These are phyloP conservation scores for Eilema griseolum DNA, from an alignment of 2,888 invertebrate species.

Conservation along the genomic window DNA sequence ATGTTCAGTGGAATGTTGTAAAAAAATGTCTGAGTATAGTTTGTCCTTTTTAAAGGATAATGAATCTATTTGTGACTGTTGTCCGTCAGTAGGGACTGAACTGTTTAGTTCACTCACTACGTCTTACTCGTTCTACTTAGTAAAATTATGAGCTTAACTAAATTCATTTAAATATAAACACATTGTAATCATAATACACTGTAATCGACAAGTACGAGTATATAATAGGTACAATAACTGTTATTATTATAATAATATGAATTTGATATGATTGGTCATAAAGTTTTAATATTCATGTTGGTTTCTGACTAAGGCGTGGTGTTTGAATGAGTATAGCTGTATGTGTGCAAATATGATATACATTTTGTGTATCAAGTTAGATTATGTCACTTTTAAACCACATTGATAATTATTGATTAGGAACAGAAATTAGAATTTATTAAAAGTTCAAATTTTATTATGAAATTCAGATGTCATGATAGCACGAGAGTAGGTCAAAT, in stretches of 20 bases:
- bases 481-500: too few relatives aligned
- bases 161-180: conserved; percentile 51
- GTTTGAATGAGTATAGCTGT: conserved; percentile 47
- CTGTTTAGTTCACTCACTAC: conserved; percentile 43
- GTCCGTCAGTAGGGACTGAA: conserved; percentile 54
- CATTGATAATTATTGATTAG: not conserved
- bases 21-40: conserved; percentile 44
- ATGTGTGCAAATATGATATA: conserved; percentile 35
- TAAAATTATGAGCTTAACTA: conserved; percentile 51
- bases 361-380: conserved; percentile 31
- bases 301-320: conserved; percentile 50
- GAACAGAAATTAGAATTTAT: not conserved
- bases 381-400: not conserved
- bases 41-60: conserved; percentile 42
- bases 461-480: too few relatives aligned
- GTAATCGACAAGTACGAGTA: conserved; percentile 38
- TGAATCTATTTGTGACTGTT: conserved; percentile 48
- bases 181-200: conserved; percentile 49
- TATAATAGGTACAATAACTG: conserved; percentile 44
- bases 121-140: conserved; percentile 47
- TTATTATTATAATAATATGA: conserved; percentile 38
- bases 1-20: conserved; percentile 42
- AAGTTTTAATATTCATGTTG: conserved; percentile 44
- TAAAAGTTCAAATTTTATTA: too few relatives aligned
- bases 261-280: conserved; percentile 48